phyloP scores from a whole-genome alignment of 2,113 vertebrate species.

The Sinosuthora webbiana region DNA sequence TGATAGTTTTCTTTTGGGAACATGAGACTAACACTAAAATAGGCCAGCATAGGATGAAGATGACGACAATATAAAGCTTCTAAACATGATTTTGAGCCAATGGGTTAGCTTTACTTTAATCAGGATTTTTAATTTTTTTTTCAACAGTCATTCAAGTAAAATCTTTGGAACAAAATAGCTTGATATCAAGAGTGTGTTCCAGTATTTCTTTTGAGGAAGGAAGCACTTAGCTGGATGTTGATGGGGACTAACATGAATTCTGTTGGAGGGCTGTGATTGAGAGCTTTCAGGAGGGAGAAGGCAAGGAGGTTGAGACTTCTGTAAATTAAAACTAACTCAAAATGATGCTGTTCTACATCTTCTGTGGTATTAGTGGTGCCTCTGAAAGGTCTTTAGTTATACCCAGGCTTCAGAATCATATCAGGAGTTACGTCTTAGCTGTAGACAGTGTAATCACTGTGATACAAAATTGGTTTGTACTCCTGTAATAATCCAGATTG shows the following conservation, averaged over 20 bases:
- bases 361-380: neutral
- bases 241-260: neutral
- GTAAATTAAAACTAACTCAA: neutral
- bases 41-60: constrained; percentile 15
- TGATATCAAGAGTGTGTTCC: neutral
- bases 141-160: neutral
- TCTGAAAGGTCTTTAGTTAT: neutral
- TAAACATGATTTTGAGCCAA: neutral
- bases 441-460: neutral
- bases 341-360: neutral
- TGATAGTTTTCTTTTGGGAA: neutral
- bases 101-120: constrained; percentile 5
- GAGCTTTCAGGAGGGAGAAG: neutral
- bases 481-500: neutral
- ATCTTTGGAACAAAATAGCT: neutral
- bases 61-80: neutral
- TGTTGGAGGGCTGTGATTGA: neutral
- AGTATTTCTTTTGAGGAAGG: neutral
- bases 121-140: neutral
- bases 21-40: neutral
- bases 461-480: neutral
- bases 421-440: neutral
- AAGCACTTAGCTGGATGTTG: neutral
- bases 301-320: neutral
- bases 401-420: neutral